These are phyloP conservation scores for Gallirallus australis DNA, from an alignment of 2,797 vertebrate genomes.

Conservation along the genomic window DNA sequence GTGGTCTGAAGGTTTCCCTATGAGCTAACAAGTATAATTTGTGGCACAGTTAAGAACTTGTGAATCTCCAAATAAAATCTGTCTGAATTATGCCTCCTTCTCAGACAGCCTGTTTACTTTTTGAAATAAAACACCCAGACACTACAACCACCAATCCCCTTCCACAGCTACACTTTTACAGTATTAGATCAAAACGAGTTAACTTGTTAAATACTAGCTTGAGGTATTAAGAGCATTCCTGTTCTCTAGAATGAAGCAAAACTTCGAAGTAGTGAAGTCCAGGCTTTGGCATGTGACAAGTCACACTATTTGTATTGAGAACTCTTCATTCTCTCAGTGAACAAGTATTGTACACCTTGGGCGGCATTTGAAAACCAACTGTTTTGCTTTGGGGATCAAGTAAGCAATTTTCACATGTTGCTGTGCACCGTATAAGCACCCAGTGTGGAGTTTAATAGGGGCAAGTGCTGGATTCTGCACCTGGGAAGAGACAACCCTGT, in stretches of 20 bases:
- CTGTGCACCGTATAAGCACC: rapidly evolving
- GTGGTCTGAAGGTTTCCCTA: background rate
- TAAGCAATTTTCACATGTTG: background rate
- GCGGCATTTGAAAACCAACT: background rate
- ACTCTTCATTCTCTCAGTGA: background rate
- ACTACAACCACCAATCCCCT: background rate
- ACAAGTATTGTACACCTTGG: background rate
- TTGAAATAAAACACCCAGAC: background rate
- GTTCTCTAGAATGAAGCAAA: background rate
- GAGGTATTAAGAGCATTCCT: background rate
- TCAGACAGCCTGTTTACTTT: background rate
- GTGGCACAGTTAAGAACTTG: background rate
- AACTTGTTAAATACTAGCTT: background rate
- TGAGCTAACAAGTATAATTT: background rate
- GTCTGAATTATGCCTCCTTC: background rate
- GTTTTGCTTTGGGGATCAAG: background rate
- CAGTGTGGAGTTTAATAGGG: background rate
- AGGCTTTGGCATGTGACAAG: background rate
- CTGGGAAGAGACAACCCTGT: too few relatives aligned
- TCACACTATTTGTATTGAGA: background rate
- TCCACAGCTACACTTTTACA: background rate
- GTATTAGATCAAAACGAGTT: background rate
- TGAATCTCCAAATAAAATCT: background rate
- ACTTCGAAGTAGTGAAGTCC: background rate
- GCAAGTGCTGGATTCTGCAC: too few relatives aligned